These are phyloP conservation scores for Hylomyscus alleni DNA, from an alignment of 2,797 vertebrate species.

Conservation along the genomic window DNA sequence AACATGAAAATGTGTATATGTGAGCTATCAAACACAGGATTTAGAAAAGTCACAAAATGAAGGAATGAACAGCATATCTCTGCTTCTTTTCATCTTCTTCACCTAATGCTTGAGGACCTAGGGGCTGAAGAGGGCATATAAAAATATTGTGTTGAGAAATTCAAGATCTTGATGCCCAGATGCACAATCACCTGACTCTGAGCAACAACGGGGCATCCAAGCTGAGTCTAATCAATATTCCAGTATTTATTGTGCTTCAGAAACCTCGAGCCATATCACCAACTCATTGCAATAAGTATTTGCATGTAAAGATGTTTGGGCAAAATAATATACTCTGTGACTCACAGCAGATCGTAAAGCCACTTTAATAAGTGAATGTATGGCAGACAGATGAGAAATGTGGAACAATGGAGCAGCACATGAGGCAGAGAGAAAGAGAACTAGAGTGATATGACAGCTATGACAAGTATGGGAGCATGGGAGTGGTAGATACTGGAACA, in stretches of 20 bases:
- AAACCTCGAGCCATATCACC: neutral
- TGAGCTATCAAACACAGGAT: neutral
- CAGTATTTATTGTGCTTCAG: neutral
- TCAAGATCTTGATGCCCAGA: neutral
- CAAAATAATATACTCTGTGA: neutral
- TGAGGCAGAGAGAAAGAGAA: neutral
- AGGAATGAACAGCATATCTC: neutral
- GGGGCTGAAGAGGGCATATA: neutral
- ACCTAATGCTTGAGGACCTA: neutral
- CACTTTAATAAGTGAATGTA: neutral
- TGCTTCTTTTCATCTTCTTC: neutral
- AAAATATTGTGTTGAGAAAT: neutral
- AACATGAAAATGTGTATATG: neutral
- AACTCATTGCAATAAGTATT: neutral
- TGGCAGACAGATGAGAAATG: neutral
- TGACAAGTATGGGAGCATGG: neutral
- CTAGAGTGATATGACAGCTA: neutral
- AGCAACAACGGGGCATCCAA: neutral
- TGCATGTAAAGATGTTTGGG: neutral
- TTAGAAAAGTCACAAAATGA: neutral
- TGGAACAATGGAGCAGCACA: neutral
- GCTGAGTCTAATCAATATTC: neutral
- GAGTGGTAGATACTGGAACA: neutral
- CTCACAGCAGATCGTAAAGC: neutral
- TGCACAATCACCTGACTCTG: neutral